These are phyloP conservation scores for Anas platyrhynchos DNA, from an alignment of 2,113 vertebrate genomes.

Conservation along the genomic window DNA sequence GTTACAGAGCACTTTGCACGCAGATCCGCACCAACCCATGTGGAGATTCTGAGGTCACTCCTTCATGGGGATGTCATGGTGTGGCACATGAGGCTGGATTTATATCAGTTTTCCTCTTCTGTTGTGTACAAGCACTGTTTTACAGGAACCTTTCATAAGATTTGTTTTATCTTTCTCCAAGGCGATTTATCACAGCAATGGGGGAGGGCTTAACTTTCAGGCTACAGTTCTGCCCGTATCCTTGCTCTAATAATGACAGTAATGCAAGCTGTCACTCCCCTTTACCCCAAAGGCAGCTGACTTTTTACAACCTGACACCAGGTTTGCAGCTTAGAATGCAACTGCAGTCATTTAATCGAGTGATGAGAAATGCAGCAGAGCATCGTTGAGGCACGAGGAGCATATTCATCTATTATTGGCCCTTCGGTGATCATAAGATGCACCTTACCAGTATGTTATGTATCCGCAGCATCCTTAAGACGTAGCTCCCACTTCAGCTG, in stretches of 20 bases:
- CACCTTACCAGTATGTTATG: neutral
- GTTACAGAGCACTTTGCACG: neutral
- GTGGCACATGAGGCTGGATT: neutral
- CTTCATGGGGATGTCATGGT: neutral
- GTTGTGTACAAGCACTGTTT: neutral
- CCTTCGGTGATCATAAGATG: neutral
- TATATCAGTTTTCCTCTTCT: neutral
- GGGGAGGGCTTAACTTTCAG: neutral
- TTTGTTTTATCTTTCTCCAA: neutral
- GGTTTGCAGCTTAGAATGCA: neutral
- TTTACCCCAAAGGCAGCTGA: constrained; percentile 23
- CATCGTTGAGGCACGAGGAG: neutral
- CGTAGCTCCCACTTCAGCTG: neutral
- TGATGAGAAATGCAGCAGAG: neutral
- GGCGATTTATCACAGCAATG: neutral
- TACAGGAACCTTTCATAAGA: neutral
- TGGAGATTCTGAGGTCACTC: neutral
- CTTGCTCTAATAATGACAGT: constrained; percentile 27
- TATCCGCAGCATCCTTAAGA: neutral
- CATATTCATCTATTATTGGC: neutral
- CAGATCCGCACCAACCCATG: neutral
- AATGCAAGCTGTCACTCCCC: constrained; percentile 30
- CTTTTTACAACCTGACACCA: constrained; percentile 1
- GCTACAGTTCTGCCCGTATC: neutral
- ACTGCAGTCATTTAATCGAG: neutral